Base-by-base conservation (phyloP, 2,797 vertebrate species). In the Microcaecilia unicolor region DNA sequence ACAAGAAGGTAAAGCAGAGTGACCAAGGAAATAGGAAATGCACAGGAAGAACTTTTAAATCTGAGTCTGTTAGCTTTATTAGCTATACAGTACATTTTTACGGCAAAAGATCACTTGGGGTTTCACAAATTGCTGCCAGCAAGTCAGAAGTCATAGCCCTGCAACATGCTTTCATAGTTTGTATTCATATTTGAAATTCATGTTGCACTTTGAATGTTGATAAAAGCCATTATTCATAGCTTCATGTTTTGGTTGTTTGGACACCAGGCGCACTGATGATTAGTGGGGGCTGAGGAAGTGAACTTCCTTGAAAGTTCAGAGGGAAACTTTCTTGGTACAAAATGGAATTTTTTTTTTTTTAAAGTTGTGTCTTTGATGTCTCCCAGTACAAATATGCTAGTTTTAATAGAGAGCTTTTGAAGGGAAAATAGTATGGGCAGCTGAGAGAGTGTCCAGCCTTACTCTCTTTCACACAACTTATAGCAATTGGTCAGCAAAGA, bases 211-310 rank as follows among this genome's bases (percentile, higher is more conserved):
- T 49, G 60, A 26, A 48, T 41, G 40, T 56, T 40, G 41, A 51
- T 41, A 36, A 67, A 58, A 48, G 28, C 28, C 39, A 65, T 64
- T 71, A 58, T 55, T 69, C 58, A 64, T 70, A 53, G 51, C 37
- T 42, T 41, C 36, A 1, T 80, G 45, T 77, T 81, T 83, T 77
- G 51, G 62, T 78, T 77, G 67, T 53, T 67, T 71, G 37, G 72
- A 61, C 35, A 76, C 49, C 62, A 67, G 56, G 52, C 40, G 67
- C 41, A 25, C 10, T 54, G 53, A 64, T 70, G 64, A 76, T 71
- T 63, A 77, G 70, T 44, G 48, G 70, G 51, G 52, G 44, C n/a
- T 58, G 59, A 56, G 19, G 17, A 61, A 74, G 61, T 62, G 61
- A 78, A 72, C 52, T 72, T 67, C 74, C 41, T 62, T 49, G 44